Percentiles rank a stretch among this genome's conserved stretches.
phyloP scores from a whole-genome alignment of 2,888 invertebrate species.

The Drosophila meridionalis region DNA sequence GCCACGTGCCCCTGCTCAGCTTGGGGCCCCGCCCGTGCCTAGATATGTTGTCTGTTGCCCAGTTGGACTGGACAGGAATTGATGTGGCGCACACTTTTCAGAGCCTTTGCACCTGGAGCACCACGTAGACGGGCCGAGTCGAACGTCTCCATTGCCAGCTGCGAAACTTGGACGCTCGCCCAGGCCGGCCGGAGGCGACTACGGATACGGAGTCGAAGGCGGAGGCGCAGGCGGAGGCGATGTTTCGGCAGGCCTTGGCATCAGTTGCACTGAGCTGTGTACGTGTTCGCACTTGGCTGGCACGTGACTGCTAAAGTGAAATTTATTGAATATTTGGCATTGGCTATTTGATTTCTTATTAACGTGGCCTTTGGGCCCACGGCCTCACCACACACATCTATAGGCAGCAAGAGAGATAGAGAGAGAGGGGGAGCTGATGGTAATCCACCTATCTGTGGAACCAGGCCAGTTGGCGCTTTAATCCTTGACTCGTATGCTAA shows the following conservation, averaged over 20 bases:
- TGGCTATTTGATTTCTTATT: conserved; percentile 81
- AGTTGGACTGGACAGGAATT: conserved; percentile 72
- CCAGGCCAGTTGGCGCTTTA: conserved; percentile 32
- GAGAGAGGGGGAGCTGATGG: no score
- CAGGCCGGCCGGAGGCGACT: background rate
- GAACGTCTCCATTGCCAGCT: conserved; percentile 30
- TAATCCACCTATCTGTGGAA: conserved; percentile 29
- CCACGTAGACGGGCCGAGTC: conserved; percentile 43
- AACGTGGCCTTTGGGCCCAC: conserved; percentile 51
- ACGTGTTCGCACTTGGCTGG: conserved; percentile 80
- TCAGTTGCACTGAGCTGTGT: conserved; percentile 74
- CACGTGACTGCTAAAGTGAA: conserved; percentile 78
- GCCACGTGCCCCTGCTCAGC: conserved; percentile 39
- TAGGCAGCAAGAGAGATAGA: background rate
- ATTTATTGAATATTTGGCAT: conserved; percentile 82
- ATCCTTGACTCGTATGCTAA: conserved; percentile 58
- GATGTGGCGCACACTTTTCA: conserved; percentile 72
- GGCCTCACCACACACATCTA: background rate
- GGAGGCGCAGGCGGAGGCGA: background rate
- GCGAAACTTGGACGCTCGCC: background rate
- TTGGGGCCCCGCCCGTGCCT: background rate
- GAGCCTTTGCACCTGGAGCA: conserved; percentile 72
- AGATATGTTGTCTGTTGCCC: conserved; percentile 66
- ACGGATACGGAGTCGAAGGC: background rate
- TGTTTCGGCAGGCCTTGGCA: conserved; percentile 47